Evolutionary conservation across 2,888 invertebrate species (phyloP).

Genomic region (Galerucella nymphaeae): DNA sequence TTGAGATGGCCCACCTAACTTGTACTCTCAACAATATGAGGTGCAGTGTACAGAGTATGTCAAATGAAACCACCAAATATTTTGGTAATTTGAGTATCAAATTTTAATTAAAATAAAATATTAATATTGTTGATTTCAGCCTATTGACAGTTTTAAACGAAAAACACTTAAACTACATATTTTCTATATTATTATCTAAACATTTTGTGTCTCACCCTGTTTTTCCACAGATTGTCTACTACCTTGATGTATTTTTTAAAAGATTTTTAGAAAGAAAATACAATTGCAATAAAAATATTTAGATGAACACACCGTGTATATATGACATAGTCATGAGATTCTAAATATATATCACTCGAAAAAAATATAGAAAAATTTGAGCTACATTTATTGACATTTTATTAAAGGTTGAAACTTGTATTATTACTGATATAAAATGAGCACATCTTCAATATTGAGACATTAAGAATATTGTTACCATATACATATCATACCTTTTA

Average conservation of each 20-base stretch:
- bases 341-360: conserved; percentile 60
- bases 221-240: conserved; percentile 50
- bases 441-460: conserved; percentile 53
- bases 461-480: conserved; percentile 49
- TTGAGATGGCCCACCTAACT: too few relatives aligned
- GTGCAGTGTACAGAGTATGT: too few relatives aligned
- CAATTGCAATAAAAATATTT: conserved; percentile 53
- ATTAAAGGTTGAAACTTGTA: conserved; percentile 57
- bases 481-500: conserved; percentile 19
- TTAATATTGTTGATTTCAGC: neutral
- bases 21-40: too few relatives aligned
- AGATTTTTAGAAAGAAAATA: conserved; percentile 45
- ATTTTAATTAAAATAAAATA: neutral
- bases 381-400: conserved; percentile 65
- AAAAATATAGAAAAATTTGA: conserved; percentile 63
- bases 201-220: conserved; percentile 24
- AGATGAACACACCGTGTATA: conserved; percentile 57
- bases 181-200: neutral
- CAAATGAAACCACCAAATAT: too few relatives aligned
- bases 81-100: too few relatives aligned
- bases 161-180: conserved; percentile 1
- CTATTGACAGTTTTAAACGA: neutral
- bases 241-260: conserved; percentile 41
- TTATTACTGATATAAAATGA: conserved; percentile 60
- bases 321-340: conserved; percentile 56